Percentiles rank a stretch among this genome's conserved stretches.
Conservation (phyloP, 2,797 vertebrate species). For the Harpagifer antarcticus region DNA sequence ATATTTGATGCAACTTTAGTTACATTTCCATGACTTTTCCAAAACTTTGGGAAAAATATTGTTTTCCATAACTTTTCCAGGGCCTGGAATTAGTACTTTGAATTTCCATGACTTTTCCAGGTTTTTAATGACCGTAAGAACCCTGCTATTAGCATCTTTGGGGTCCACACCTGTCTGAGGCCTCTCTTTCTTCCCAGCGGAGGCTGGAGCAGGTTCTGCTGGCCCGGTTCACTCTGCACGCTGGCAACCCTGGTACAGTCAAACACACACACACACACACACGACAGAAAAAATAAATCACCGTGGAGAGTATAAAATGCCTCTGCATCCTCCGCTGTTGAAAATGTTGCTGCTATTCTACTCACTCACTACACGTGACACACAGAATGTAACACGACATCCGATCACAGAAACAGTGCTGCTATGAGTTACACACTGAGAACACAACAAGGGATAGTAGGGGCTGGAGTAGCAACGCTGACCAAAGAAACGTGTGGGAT, state of each 20-base stretch:
- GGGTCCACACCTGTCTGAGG: slow-evolving; percentile 89
- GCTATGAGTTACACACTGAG: slow-evolving; percentile 77
- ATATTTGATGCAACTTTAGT: too few relatives aligned
- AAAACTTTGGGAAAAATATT: too few relatives aligned
- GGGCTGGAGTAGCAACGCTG: slow-evolving; percentile 78
- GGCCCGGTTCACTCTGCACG: slow-evolving; percentile 97
- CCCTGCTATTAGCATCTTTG: not conserved
- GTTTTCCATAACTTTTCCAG: too few relatives aligned
- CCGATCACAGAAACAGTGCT: slow-evolving; percentile 66
- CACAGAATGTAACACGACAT: slow-evolving; percentile 60
- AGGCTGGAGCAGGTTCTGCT: slow-evolving; percentile 96
- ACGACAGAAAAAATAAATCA: slow-evolving; percentile 24
- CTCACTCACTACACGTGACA: slow-evolving; percentile 58
- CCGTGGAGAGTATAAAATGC: not conserved
- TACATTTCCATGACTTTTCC: too few relatives aligned
- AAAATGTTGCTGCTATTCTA: slow-evolving; percentile 55
- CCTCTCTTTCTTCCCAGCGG: slow-evolving; percentile 95
- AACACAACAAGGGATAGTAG: slow-evolving; percentile 76
- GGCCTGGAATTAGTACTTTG: too few relatives aligned
- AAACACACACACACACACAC: not conserved
- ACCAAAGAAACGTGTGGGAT: not conserved
- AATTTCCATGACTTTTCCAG: too few relatives aligned
- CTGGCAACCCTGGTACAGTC: slow-evolving; percentile 92
- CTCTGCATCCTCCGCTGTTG: not conserved
- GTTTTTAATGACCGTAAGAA: too few relatives aligned